Evolutionary conservation across 2,113 vertebrate genomes (phyloP).

Genomic region (Mohoua ochrocephala): DNA sequence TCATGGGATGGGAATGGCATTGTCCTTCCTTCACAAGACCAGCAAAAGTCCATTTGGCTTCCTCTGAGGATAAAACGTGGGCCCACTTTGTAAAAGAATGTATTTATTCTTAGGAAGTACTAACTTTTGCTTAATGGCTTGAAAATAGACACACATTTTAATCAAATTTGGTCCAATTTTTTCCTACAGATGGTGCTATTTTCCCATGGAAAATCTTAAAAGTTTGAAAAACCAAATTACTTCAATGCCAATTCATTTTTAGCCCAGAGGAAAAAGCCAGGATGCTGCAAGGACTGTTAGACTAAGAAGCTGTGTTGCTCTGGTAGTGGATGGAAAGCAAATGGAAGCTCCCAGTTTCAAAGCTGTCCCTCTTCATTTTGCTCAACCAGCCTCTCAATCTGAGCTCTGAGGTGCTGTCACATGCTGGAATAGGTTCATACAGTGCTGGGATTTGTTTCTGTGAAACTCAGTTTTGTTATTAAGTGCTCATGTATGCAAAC

Average conservation of each 20-base stretch:
- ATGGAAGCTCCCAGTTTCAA: not conserved
- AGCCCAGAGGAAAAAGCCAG: not conserved
- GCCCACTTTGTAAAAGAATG: not conserved
- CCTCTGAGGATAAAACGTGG: not conserved
- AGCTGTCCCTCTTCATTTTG: not conserved
- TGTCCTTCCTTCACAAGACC: not conserved
- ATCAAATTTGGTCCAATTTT: not conserved
- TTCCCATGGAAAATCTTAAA: conserved; percentile 46
- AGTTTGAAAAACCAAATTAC: conserved; percentile 6
- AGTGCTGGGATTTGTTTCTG: not conserved
- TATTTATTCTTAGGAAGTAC: not conserved
- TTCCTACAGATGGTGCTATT: conserved; percentile 64
- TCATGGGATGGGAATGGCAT: not conserved
- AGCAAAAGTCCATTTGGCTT: not conserved
- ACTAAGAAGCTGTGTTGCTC: not conserved
- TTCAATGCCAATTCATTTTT: not conserved
- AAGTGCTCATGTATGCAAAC: not conserved
- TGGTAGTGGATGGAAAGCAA: not conserved
- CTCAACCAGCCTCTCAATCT: not conserved
- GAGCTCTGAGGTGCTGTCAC: not conserved
- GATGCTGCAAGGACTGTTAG: not conserved
- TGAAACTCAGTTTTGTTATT: not conserved
- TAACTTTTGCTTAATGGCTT: not conserved
- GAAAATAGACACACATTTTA: not conserved
- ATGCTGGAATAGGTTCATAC: not conserved